phyloP scores from a whole-genome alignment of 2,888 invertebrate species.

The Nineta flava region DNA sequence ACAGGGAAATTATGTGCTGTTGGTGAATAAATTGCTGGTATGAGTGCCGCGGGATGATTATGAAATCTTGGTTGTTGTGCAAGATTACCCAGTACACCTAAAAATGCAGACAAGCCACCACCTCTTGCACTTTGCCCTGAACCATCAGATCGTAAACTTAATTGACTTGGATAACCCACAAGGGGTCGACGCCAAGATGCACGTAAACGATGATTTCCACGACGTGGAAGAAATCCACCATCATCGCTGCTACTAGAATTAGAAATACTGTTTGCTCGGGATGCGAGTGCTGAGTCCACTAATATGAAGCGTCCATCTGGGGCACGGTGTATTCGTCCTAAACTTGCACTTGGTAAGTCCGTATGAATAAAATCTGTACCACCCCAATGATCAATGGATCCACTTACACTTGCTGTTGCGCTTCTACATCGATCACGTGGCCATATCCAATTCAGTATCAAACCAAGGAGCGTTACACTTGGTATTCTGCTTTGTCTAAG shows the following conservation, averaged over 20 bases:
- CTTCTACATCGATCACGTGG: conserved; percentile 52
- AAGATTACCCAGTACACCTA: conserved; percentile 16
- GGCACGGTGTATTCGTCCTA: conserved; percentile 54
- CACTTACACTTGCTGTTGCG: conserved; percentile 24
- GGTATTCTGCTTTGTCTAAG: conserved; percentile 90
- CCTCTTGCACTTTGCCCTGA: conserved; percentile 38
- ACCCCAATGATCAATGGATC: conserved; percentile 22
- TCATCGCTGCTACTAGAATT: conserved; percentile 49
- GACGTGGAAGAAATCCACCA: conserved; percentile 70
- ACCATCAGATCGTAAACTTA: conserved; percentile 49
- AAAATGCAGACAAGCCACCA: conserved; percentile 17
- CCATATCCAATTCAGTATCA: conserved; percentile 60
- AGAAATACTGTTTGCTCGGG: conserved; percentile 37
- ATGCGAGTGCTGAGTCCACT: conserved; percentile 33
- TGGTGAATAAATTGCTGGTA: conserved; percentile 15
- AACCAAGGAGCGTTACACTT: conserved; percentile 64
- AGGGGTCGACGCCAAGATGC: conserved; percentile 48
- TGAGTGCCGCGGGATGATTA: conserved; percentile 12
- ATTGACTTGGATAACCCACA: conserved; percentile 46
- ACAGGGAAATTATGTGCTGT: conserved; percentile 23
- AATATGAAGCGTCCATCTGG: conserved; percentile 62
- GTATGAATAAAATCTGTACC: conserved; percentile 26
- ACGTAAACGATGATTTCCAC: conserved; percentile 33
- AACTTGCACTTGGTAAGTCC: conserved; percentile 27
- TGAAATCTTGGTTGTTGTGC: conserved; percentile 12